Percentiles rank a stretch among this genome's conserved stretches.
These are phyloP conservation scores for Sphinx pinastri DNA, from an alignment of 2,888 invertebrate species.

Conservation along the genomic window DNA sequence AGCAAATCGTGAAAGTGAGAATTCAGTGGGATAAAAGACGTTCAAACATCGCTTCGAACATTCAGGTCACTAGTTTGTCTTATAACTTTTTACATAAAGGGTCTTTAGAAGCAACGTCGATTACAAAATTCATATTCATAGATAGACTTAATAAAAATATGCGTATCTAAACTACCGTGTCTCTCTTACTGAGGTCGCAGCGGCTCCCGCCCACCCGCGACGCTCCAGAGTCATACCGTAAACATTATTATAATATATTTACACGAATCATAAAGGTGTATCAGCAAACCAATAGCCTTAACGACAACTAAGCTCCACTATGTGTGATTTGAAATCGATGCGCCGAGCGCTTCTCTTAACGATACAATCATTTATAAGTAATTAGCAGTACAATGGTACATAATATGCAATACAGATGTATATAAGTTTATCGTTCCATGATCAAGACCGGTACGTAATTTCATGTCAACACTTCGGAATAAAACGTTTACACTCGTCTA, in stretches of 20 bases:
- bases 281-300: slow-evolving; percentile 81
- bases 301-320: slow-evolving; percentile 81
- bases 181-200: slow-evolving; percentile 56
- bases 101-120: slow-evolving; percentile 83
- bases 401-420: slow-evolving; percentile 58
- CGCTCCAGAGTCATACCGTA: slow-evolving; percentile 75
- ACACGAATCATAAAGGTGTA: slow-evolving; percentile 81
- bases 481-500: slow-evolving; percentile 24
- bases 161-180: slow-evolving; percentile 80
- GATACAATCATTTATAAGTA: slow-evolving; percentile 79
- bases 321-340: slow-evolving; percentile 79
- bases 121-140: slow-evolving; percentile 80
- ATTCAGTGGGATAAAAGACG: slow-evolving; percentile 79
- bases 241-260: slow-evolving; percentile 81
- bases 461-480: slow-evolving; percentile 15
- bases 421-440: slow-evolving; percentile 46
- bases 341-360: slow-evolving; percentile 76
- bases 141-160: slow-evolving; percentile 83
- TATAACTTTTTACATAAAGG: slow-evolving; percentile 82
- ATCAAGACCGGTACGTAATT: slow-evolving; percentile 51
- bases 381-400: slow-evolving; percentile 62
- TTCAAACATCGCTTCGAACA: slow-evolving; percentile 78
- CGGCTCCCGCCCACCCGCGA: slow-evolving; percentile 41
- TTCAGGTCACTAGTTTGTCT: slow-evolving; percentile 84
- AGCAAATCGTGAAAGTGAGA: slow-evolving; percentile 80